Conservation (phyloP, 1,140 invertebrate genomes). For the Triops longicaudatus region DNA sequence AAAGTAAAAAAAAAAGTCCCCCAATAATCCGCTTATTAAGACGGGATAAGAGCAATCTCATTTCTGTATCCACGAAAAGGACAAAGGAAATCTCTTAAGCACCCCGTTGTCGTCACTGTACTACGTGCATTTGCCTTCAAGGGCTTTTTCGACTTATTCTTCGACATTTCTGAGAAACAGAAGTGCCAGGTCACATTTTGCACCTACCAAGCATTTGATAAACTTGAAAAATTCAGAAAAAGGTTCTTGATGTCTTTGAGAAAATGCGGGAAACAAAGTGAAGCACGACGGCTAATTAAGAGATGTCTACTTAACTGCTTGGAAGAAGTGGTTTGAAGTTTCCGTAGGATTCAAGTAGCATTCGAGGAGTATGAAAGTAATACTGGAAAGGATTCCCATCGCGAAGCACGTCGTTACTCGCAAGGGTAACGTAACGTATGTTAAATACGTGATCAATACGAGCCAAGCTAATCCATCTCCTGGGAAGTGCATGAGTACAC, state of each 20-base stretch:
- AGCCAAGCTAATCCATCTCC: slow-evolving; percentile 58
- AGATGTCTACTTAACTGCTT: not conserved
- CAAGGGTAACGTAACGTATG: slow-evolving; percentile 72
- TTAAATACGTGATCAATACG: slow-evolving; percentile 69
- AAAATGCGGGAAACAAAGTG: not conserved
- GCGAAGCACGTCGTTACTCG: slow-evolving; percentile 53
- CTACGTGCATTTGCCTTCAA: not conserved
- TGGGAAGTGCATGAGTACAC: slow-evolving; percentile 45
- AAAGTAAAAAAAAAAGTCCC: no score
- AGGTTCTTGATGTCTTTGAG: not conserved
- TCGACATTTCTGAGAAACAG: not conserved
- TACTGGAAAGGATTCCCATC: slow-evolving; percentile 49
- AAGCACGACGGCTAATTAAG: not conserved
- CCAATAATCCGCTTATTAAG: not conserved
- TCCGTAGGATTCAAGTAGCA: not conserved
- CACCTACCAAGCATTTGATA: not conserved
- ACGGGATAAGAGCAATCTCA: not conserved
- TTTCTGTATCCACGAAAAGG: not conserved
- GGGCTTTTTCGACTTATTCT: not conserved
- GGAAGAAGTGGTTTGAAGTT: not conserved
- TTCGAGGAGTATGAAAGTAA: slow-evolving; percentile 32
- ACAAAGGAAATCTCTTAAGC: not conserved
- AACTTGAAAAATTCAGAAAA: not conserved
- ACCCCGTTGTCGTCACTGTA: not conserved
- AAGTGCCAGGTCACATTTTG: not conserved